phyloP scores from a whole-genome alignment of 64 coral and sea anemone species.

The Hydrozoanthus tunicans region DNA sequence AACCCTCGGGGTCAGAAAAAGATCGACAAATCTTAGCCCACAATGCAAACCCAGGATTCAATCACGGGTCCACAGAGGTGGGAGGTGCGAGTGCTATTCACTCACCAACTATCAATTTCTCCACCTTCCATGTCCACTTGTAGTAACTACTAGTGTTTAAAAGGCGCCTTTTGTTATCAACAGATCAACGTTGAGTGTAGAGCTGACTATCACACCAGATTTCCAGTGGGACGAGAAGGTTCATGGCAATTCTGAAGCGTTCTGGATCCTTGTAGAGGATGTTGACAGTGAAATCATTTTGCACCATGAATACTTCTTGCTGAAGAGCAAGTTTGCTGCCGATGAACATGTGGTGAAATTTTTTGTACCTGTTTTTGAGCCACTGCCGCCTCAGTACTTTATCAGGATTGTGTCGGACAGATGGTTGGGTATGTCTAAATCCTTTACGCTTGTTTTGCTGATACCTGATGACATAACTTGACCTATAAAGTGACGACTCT shows the following conservation, averaged over 20 bases:
- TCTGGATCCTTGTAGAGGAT: slow-evolving; percentile 99
- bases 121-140: too few species aligned
- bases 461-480: too few species aligned
- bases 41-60: too few species aligned
- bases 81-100: too few species aligned
- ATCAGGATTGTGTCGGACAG: slow-evolving; percentile 94
- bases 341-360: slow-evolving; percentile 98
- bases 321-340: slow-evolving; percentile 92
- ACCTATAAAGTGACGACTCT: too few species aligned
- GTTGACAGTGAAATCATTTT: slow-evolving; percentile 99
- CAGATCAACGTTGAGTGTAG: slow-evolving; percentile 94
- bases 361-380: slow-evolving; percentile 99
- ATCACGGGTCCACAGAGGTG: too few species aligned
- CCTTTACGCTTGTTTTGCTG: too few species aligned
- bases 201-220: slow-evolving; percentile 93
- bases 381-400: slow-evolving; percentile 96
- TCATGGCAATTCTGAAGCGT: slow-evolving; percentile 95
- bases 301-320: slow-evolving; percentile 96
- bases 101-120: too few species aligned
- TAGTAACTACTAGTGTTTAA: too few species aligned
- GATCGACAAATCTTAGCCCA: too few species aligned
- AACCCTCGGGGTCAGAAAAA: too few species aligned
- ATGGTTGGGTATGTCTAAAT: slow-evolving; percentile 80
- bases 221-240: slow-evolving; percentile 99
- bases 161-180: too few species aligned